Conservation (phyloP, 2,888 invertebrate species). For the Orthosia incerta region DNA sequence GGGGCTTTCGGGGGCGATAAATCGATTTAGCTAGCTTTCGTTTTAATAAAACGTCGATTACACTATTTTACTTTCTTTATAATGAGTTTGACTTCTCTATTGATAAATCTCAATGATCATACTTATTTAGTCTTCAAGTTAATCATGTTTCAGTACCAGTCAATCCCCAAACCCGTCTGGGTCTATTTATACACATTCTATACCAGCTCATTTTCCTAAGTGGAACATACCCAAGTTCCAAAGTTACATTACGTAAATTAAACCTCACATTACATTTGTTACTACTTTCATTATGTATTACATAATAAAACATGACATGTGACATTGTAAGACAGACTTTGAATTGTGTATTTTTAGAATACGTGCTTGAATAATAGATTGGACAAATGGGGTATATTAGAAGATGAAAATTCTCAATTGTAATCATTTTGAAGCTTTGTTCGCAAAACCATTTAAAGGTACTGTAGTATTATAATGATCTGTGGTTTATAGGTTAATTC, state of each 20-base stretch:
- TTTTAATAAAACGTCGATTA: too few relatives aligned
- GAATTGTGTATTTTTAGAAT: background rate
- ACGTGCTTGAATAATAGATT: background rate
- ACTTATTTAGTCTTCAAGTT: background rate
- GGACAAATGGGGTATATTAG: background rate
- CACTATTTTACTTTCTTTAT: too few relatives aligned
- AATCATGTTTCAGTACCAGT: background rate
- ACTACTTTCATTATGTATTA: constrained; percentile 2
- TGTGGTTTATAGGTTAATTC: too few relatives aligned
- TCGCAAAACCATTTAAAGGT: too few relatives aligned
- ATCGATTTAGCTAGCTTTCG: too few relatives aligned
- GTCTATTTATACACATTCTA: constrained; percentile 14
- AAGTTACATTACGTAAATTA: constrained; percentile 47
- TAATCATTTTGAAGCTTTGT: too few relatives aligned
- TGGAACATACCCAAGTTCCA: constrained; percentile 6
- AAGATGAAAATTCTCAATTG: background rate
- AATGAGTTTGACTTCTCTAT: too few relatives aligned
- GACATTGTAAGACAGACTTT: background rate
- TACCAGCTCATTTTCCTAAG: constrained; percentile 21
- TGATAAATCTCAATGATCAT: too few relatives aligned
- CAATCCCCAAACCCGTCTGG: background rate
- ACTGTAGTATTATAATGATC: too few relatives aligned
- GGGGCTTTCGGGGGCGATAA: too few relatives aligned
- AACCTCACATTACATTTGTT: constrained; percentile 7
- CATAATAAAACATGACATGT: background rate